Conservation (phyloP, 2,797 vertebrate species). For the Phoxinus dragarum region DNA sequence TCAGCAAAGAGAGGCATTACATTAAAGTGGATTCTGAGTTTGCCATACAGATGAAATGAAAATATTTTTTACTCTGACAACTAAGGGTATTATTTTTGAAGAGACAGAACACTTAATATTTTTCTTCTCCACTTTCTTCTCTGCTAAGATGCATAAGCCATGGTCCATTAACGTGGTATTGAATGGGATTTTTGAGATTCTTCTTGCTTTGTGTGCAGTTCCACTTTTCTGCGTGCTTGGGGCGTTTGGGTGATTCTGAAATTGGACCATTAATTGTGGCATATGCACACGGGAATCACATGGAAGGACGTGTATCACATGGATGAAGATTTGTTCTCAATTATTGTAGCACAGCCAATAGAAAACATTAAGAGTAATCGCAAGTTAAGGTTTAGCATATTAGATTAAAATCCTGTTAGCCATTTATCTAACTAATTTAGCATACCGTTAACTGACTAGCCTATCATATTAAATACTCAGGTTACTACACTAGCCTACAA, state of each 20-base stretch:
- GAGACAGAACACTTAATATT: neutral
- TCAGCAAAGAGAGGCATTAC: slow-evolving; percentile 1
- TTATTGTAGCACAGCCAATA: neutral
- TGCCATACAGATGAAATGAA: neutral
- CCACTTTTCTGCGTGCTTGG: neutral
- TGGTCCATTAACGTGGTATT: neutral
- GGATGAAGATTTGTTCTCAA: neutral
- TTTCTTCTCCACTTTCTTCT: neutral
- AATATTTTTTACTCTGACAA: neutral
- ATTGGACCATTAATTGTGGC: neutral
- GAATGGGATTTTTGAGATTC: neutral
- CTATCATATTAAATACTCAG: neutral
- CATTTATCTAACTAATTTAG: neutral
- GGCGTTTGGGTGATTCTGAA: neutral
- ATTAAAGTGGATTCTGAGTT: slow-evolving; percentile 5
- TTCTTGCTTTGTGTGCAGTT: neutral
- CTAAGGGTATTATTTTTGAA: slow-evolving; percentile 1
- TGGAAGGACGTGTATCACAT: neutral
- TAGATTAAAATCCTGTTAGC: neutral
- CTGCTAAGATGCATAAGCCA: neutral
- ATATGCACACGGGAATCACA: neutral
- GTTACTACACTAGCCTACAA: neutral
- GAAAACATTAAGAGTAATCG: neutral
- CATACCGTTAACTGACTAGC: neutral
- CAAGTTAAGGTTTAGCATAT: neutral